A percentile compares a stretch with the other conserved stretches of the same genome.
These are phyloP conservation scores for Drosophila glabriapex DNA, from an alignment of 2,888 invertebrate genomes.

Conservation along the genomic window DNA sequence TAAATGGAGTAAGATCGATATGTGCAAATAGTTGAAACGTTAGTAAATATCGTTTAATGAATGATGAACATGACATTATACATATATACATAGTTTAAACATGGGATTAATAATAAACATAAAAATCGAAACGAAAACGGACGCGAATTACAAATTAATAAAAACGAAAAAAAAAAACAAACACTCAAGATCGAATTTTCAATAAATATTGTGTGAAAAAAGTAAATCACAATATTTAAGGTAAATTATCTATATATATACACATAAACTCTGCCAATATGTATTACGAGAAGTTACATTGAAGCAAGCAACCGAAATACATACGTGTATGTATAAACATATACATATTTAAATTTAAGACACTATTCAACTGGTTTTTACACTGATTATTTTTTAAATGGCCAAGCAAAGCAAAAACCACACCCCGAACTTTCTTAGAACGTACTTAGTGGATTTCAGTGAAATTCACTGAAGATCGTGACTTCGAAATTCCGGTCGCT, in stretches of 20 bases:
- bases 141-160: constrained; percentile 62
- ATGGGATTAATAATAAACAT: constrained; percentile 75
- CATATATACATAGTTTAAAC: constrained; percentile 80
- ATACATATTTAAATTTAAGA: constrained; percentile 20
- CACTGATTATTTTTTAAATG: constrained; percentile 48
- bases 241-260: constrained; percentile 3
- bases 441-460: constrained; percentile 36
- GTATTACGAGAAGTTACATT: constrained; percentile 20
- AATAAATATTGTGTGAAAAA: constrained; percentile 17
- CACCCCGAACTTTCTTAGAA: constrained; percentile 60
- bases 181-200: constrained; percentile 59
- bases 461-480: constrained; percentile 51
- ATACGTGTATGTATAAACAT: background rate
- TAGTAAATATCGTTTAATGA: constrained; percentile 75
- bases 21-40: constrained; percentile 65
- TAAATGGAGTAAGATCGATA: constrained; percentile 70
- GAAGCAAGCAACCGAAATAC: constrained; percentile 15
- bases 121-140: constrained; percentile 54
- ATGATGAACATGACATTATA: constrained; percentile 75
- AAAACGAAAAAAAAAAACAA: constrained; percentile 54
- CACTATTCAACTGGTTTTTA: constrained; percentile 54
- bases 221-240: constrained; percentile 19
- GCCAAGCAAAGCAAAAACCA: constrained; percentile 33
- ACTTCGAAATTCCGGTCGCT: constrained; percentile 39
- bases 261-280: background rate